phyloP scores from a whole-genome alignment of 2,888 invertebrate genomes.

The Trichogramma dendrolimi region DNA sequence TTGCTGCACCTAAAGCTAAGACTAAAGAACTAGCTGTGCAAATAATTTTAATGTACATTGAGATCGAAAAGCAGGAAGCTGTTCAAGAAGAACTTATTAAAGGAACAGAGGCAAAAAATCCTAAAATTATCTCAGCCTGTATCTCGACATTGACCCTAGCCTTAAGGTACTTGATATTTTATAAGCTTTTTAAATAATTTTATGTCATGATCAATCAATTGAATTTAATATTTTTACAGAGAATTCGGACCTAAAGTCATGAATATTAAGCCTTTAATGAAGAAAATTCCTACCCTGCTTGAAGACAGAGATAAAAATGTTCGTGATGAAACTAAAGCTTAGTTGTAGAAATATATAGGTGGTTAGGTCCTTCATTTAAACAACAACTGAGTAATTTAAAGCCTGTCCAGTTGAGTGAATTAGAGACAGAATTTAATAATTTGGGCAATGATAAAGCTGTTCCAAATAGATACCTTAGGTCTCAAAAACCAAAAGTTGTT shows the following conservation, averaged over 20 bases:
- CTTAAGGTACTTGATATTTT: constrained; percentile 54
- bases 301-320: constrained; percentile 90
- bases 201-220: constrained; percentile 8
- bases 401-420: constrained; percentile 83
- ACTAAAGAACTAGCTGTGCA: constrained; percentile 89
- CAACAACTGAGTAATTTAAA: constrained; percentile 82
- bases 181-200: constrained; percentile 20
- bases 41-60: constrained; percentile 87
- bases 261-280: constrained; percentile 80
- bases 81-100: constrained; percentile 88
- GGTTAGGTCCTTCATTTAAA: constrained; percentile 79
- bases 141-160: constrained; percentile 71
- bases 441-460: constrained; percentile 61
- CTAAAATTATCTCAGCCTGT: constrained; percentile 88
- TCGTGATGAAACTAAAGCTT: constrained; percentile 87
- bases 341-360: constrained; percentile 89
- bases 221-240: constrained; percentile 46
- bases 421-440: constrained; percentile 84
- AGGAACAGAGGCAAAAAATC: constrained; percentile 93
- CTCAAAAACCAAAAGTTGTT: constrained; percentile 72
- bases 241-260: constrained; percentile 93
- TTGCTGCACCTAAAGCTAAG: constrained; percentile 85
- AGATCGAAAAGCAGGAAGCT: constrained; percentile 90
- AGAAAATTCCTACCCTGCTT: constrained; percentile 77
- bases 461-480: constrained; percentile 73